These are phyloP conservation scores for Conistra vaccinii DNA, from an alignment of 2,888 invertebrate species.

Conservation along the genomic window DNA sequence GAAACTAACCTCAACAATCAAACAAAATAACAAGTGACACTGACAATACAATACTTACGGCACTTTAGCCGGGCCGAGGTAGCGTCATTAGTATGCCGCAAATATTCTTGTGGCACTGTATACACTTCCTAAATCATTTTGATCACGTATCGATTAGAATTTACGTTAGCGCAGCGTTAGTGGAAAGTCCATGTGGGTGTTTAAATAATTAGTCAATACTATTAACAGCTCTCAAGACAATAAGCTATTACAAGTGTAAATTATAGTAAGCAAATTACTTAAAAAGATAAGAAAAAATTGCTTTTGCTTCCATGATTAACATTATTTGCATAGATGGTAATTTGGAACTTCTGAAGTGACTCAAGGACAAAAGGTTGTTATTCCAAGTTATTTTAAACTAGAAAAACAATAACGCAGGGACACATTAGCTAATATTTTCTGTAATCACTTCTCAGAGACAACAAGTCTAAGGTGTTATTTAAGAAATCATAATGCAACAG, in stretches of 20 bases:
- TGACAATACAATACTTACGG: too few relatives aligned
- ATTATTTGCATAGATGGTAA: background rate
- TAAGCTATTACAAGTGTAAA: background rate
- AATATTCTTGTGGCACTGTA: too few relatives aligned
- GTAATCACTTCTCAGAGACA: background rate
- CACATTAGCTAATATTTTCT: background rate
- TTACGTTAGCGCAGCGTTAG: conserved; percentile 2
- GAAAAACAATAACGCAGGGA: background rate
- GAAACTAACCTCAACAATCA: too few relatives aligned
- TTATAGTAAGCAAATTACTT: background rate
- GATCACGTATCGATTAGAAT: conserved; percentile 21
- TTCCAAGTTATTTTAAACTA: background rate
- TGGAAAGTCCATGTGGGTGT: conserved; percentile 9
- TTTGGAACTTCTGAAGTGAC: background rate
- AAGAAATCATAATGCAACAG: conserved; percentile 25
- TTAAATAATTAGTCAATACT: background rate
- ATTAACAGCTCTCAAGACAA: background rate
- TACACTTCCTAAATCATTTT: conserved; percentile 31
- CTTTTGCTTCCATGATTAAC: background rate
- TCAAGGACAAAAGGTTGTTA: background rate
- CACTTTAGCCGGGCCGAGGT: too few relatives aligned
- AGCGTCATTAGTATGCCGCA: too few relatives aligned
- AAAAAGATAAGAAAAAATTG: background rate
- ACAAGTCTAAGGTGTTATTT: background rate
- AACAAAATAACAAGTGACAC: too few relatives aligned